Conservation (phyloP, 1,140 invertebrate genomes). For the Pseudomyrmex pallidus region DNA sequence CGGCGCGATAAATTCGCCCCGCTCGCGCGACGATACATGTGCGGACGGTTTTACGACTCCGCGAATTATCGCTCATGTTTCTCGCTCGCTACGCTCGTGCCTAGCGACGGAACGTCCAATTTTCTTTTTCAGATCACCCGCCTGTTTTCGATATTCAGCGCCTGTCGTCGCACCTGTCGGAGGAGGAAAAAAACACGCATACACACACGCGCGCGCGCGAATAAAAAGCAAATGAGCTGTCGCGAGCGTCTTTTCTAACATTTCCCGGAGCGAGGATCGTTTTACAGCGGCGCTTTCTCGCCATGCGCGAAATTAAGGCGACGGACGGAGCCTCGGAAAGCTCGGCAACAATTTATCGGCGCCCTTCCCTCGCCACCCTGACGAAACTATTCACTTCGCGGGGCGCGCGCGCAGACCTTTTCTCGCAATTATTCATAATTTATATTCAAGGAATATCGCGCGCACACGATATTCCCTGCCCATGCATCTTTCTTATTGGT, state of each 20-base stretch:
- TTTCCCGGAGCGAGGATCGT: constrained; percentile 24
- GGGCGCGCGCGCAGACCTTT: background rate
- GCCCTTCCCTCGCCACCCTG: constrained; percentile 4
- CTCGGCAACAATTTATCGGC: constrained; percentile 65
- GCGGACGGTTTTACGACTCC: constrained; percentile 34
- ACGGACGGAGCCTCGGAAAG: constrained; percentile 23
- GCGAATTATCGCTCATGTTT: constrained; percentile 50
- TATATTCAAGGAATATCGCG: constrained; percentile 63
- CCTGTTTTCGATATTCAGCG: constrained; percentile 36
- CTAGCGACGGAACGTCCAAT: constrained; percentile 39
- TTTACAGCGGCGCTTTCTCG: constrained; percentile 27
- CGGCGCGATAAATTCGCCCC: constrained; percentile 45
- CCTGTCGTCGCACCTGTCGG: background rate
- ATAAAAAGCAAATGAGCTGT: background rate
- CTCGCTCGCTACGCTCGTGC: constrained; percentile 13
- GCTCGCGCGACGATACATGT: constrained; percentile 34
- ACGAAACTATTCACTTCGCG: constrained; percentile 71
- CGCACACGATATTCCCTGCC: constrained; percentile 62
- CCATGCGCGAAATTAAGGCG: constrained; percentile 54
- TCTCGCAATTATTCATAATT: constrained; percentile 71
- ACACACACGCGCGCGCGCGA: background rate
- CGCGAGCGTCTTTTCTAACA: background rate
- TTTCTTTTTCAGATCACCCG: constrained; percentile 10
- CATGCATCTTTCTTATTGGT: constrained; percentile 65
- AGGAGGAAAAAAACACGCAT: background rate